These are phyloP conservation scores for Galemys pyrenaicus DNA, from an alignment of 2,113 vertebrate genomes.

Conservation along the genomic window DNA sequence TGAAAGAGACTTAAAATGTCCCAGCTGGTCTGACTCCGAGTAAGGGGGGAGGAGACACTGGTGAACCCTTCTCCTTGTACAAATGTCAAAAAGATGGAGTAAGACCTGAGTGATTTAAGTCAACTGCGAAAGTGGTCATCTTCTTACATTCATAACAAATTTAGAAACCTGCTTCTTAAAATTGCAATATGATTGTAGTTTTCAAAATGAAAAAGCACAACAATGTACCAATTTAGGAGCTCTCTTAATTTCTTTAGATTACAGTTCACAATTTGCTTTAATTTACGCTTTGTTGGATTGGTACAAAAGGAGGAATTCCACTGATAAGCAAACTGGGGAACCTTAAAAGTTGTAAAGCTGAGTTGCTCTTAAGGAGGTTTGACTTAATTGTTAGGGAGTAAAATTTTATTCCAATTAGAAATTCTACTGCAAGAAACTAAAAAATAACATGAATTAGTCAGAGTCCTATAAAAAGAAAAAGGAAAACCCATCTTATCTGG, in stretches of 20 bases:
- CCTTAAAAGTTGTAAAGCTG: not conserved
- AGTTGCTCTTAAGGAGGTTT: constrained; percentile 49
- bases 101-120: constrained; percentile 53
- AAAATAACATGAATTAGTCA: constrained; percentile 51
- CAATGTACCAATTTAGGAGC: not conserved
- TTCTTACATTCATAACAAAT: constrained; percentile 48
- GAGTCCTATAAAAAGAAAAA: constrained; percentile 47
- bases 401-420: constrained; percentile 58
- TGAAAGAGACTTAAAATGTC: constrained; percentile 90
- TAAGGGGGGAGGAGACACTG: constrained; percentile 43
- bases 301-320: constrained; percentile 28
- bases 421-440: constrained; percentile 59
- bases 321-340: not conserved
- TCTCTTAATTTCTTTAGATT: not conserved
- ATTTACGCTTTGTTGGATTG: not conserved
- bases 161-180: constrained; percentile 47
- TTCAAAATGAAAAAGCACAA: not conserved
- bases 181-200: not conserved
- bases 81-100: constrained; percentile 47
- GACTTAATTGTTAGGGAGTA: constrained; percentile 57
- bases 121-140: constrained; percentile 27
- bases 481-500: constrained; percentile 48
- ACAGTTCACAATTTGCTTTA: not conserved
- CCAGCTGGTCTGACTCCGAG: constrained; percentile 84
- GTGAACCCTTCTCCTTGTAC: constrained; percentile 74